Conservation (phyloP, 2,113 vertebrate genomes). For the Myotis davidii region DNA sequence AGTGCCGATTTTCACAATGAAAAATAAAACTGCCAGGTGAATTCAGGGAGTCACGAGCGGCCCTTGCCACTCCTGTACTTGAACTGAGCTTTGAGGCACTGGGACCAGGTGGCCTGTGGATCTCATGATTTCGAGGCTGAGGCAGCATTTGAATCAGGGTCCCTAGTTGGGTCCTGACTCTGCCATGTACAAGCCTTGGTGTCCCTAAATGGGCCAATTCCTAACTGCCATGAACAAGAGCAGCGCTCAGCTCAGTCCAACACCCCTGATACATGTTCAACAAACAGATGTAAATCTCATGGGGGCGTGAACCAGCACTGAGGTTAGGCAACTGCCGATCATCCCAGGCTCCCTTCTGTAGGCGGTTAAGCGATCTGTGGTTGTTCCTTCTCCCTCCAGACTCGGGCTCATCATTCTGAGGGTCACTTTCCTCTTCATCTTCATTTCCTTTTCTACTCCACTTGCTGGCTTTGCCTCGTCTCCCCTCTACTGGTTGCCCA, state of each 20-base stretch:
- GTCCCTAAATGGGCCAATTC: neutral
- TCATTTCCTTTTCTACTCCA: slow-evolving; percentile 54
- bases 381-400: neutral
- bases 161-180: neutral
- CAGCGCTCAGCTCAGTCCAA: neutral
- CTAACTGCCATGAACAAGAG: neutral
- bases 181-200: neutral
- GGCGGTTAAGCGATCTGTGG: rapidly evolving
- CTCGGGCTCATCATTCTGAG: neutral
- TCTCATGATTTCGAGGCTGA: neutral
- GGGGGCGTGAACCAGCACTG: neutral
- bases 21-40: neutral
- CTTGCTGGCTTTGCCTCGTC: neutral
- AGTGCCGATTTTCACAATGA: neutral
- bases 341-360: rapidly evolving
- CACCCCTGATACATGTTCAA: rapidly evolving
- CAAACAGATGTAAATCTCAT: rapidly evolving
- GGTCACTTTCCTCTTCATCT: neutral
- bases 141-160: neutral
- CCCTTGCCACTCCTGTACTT: neutral
- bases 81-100: neutral
- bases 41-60: neutral
- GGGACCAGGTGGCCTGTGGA: neutral
- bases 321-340: rapidly evolving
- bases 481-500: neutral